Evolutionary conservation across 2,888 invertebrate genomes (phyloP).

Genomic region (Diaphora mendica): DNA sequence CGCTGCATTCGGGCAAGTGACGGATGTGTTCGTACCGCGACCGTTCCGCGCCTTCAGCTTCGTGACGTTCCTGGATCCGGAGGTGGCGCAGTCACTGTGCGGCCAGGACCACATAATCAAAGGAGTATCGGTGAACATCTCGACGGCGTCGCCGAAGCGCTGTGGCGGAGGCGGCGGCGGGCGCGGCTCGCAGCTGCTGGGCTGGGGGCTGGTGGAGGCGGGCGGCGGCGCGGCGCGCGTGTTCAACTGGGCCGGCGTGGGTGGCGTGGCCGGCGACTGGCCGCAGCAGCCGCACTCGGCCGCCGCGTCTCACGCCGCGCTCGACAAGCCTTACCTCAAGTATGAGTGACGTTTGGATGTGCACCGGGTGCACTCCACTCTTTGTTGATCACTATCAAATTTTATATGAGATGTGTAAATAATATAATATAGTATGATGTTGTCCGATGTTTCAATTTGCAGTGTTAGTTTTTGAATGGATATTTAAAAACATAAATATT

Average conservation of each 20-base stretch:
- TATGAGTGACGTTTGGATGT: slow-evolving; percentile 71
- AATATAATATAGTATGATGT: slow-evolving; percentile 68
- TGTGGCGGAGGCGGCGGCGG: slow-evolving; percentile 51
- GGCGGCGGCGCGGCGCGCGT: slow-evolving; percentile 61
- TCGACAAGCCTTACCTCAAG: slow-evolving; percentile 82
- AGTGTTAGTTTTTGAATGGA: slow-evolving; percentile 21
- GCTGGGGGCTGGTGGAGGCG: slow-evolving; percentile 73
- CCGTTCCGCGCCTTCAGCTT: slow-evolving; percentile 94
- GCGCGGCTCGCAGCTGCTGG: slow-evolving; percentile 53
- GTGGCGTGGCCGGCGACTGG: slow-evolving; percentile 52
- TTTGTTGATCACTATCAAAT: slow-evolving; percentile 79
- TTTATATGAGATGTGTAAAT: slow-evolving; percentile 82
- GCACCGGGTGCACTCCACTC: slow-evolving; percentile 32
- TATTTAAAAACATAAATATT: slow-evolving; percentile 7
- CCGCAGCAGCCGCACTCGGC: slow-evolving; percentile 53
- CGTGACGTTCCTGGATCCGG: slow-evolving; percentile 93
- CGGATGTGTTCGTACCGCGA: slow-evolving; percentile 94
- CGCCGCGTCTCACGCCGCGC: slow-evolving; percentile 55
- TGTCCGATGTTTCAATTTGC: slow-evolving; percentile 49
- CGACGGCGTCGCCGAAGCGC: slow-evolving; percentile 94
- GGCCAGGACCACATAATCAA: slow-evolving; percentile 94
- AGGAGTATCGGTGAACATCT: slow-evolving; percentile 94
- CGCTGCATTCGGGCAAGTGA: slow-evolving; percentile 92
- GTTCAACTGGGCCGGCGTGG: slow-evolving; percentile 54
- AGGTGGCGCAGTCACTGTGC: slow-evolving; percentile 92